phyloP scores from a whole-genome alignment of 2,113 vertebrate species.

The Camelus bactrianus region DNA sequence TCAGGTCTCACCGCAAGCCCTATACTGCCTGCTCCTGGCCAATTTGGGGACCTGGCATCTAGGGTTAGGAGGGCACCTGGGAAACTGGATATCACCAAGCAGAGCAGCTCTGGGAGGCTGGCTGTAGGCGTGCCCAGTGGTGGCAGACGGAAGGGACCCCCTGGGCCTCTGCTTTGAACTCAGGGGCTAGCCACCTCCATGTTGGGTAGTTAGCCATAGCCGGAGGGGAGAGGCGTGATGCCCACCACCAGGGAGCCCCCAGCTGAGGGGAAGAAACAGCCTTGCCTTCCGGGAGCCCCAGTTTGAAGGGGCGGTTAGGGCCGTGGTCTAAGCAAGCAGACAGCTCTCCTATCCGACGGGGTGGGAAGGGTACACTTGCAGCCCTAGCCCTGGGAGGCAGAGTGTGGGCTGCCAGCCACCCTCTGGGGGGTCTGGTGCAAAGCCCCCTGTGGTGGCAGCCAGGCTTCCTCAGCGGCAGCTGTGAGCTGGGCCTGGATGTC shows the following conservation, averaged over 20 bases:
- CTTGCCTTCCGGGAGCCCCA: not conserved
- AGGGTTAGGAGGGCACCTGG: not conserved
- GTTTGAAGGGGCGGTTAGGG: not conserved
- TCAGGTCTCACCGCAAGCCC: constrained; percentile 33
- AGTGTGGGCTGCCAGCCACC: not conserved
- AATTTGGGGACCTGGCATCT: constrained; percentile 9
- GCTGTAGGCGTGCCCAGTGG: not conserved
- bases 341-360: not conserved
- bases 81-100: constrained; percentile 12
- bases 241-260: not conserved
- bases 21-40: constrained; percentile 35
- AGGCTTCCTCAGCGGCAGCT: not conserved
- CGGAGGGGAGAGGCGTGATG: not conserved
- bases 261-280: not conserved
- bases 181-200: not conserved
- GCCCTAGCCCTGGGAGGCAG: not conserved
- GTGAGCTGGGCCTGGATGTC: not conserved
- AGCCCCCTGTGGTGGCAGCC: not conserved
- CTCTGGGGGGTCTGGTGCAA: not conserved
- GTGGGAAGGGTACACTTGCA: not conserved
- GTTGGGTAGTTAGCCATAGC: not conserved
- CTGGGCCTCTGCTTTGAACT: not conserved
- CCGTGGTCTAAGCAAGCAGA: not conserved
- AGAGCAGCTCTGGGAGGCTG: not conserved
- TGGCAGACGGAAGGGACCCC: not conserved